Evolutionary conservation across 2,113 vertebrate species (phyloP).

Genomic region (Malurus elegans): DNA sequence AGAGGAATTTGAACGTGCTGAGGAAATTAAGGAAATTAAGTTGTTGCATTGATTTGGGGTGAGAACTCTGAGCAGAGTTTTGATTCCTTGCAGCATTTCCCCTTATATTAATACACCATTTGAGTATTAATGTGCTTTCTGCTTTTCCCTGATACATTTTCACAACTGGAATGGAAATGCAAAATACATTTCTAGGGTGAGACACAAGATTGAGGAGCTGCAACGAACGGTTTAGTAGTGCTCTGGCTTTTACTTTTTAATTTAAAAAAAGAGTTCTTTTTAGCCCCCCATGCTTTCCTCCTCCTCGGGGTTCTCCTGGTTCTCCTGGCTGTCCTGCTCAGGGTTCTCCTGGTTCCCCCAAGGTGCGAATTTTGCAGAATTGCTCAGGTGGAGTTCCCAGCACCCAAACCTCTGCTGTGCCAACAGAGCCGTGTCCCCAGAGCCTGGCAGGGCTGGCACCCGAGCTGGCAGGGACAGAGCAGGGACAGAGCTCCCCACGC

Average conservation of each 20-base stretch:
- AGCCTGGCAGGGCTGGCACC: rapidly evolving
- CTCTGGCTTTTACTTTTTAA: not conserved
- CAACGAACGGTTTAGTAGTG: rapidly evolving
- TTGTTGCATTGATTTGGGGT: rapidly evolving
- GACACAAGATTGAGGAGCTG: not conserved
- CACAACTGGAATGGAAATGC: not conserved
- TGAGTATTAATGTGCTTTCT: not conserved
- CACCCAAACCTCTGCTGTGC: not conserved
- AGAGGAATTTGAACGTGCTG: not conserved
- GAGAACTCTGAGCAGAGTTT: not conserved
- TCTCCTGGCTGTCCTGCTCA: too few species aligned
- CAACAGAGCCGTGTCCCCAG: rapidly evolving
- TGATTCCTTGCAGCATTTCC: not conserved
- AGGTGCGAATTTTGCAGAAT: too few species aligned
- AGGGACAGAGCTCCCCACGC: not conserved
- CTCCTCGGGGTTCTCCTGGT: too few species aligned
- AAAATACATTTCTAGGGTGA: not conserved
- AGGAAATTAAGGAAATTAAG: not conserved
- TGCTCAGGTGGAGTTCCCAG: not conserved
- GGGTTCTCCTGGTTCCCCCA: too few species aligned
- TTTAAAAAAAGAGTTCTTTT: not conserved
- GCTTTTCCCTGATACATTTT: not conserved
- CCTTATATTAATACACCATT: not conserved
- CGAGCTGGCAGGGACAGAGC: too few species aligned
- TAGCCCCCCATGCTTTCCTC: too few species aligned